Evolutionary conservation across 2,888 invertebrate species (phyloP), one percentile per base, ranked within the genome.

Genomic region (Drosophila flavopinicola): DNA sequence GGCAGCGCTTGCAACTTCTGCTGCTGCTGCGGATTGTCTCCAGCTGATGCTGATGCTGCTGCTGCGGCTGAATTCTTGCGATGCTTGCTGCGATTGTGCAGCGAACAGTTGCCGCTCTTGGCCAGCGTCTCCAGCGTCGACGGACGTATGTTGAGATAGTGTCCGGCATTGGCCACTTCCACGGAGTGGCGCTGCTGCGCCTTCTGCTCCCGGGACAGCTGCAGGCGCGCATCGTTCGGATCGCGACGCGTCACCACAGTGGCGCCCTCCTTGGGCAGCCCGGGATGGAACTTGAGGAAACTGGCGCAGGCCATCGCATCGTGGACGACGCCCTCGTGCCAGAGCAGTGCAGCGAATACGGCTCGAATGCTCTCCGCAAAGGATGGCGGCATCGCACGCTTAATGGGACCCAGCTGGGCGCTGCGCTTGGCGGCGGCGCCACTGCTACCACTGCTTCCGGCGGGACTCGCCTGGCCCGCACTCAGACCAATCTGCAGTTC

Each of bases 291-390:
- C 91, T 98, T 98, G 6, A 99, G 93, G 89, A 97, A 99, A 0
- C 98, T 97, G 0, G 99, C 98, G 89, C 98, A 98, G 0, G 99
- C 98, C 95, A 99, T 99, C 5, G 99, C 98, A 90, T 99, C 99
- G 89, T 98, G 98, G 0, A 99, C 98, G 41, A 99, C 95, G 10
- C 98, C 94, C 92, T 99, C 98, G 89, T 99, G 99, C 98, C 99
- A 99, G 1, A 99, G 92, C 80, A 99, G 95, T 0, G 99, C 98
- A 0, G 99, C 98, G 91, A 99, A 99, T 4, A 98, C 96, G 0
- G 98, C 96, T n/a, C 99, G 92, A 17, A 98, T 91, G 77, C 97
- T 96, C 90, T 98, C 98, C 0, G 97, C 98, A 49, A 98, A 95
- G 0, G 97, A 96, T 0, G 98, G 98, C 71, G 97, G 96, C 89